Evolutionary conservation across 2,113 vertebrate species (phyloP), one percentile per base, ranked within the genome.

Genomic region (Rhinichthys klamathensis): DNA sequence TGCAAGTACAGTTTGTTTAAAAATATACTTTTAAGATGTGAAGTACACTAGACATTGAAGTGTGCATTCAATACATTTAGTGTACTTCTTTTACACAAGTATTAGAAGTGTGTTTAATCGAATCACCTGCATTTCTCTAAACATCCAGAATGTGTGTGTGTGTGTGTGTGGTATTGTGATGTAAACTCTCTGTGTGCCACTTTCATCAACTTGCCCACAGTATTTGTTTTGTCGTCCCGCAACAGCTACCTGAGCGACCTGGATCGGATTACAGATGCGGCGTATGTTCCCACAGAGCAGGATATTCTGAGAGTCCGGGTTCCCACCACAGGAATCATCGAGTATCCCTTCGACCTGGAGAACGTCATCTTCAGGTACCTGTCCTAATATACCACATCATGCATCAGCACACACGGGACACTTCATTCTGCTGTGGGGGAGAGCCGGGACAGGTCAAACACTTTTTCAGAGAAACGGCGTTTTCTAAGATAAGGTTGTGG

Each of bases 311-410:
- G 89, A 51, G 91, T 95, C 83, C 89, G 94, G 82, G 94, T 96
- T 56, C 93, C 95, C 4, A 95, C 95, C 88, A 96, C 94, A 0
- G 95, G 95, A 2, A 95, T 95, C 89, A 95, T 94, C 18, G 95
- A 96, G 90, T 99, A 99, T 90, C 98, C 98, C 3, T 99, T 99
- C 1, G 97, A 99, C 92, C 96, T 99, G 94, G 97, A 99, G 91
- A 99, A 97, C 0, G 97, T 99, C 93, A 98, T 99, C 94, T 99
- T 99, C 96, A 98, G 97, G 98, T 99, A 78, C 95, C 18, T 85
- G 1, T 27, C 41, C 8, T 56, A 8, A 56, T 9, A 9, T 3
- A 21, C 54, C 54, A 23, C 73, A 75, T 7, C 6, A n/a, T n/a
- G 35, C 38, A 41, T 6, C 35, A 38, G 35, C 69, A 41, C 69